phyloP scores from a whole-genome alignment of 2,888 invertebrate species.

The Parasteatoda lunata region DNA sequence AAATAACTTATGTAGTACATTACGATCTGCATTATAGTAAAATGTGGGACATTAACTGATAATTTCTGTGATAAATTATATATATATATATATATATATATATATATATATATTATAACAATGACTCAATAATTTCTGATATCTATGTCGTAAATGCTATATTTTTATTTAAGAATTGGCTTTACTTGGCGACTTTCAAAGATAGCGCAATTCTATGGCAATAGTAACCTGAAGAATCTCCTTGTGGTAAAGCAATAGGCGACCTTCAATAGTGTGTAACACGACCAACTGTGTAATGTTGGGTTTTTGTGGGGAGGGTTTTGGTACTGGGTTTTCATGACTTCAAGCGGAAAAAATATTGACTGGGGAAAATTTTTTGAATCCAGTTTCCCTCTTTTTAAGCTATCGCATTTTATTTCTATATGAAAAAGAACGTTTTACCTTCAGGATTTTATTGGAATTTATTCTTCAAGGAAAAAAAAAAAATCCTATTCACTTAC shows the following conservation, averaged over 20 bases:
- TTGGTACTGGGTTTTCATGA: constrained; percentile 36
- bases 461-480: constrained; percentile 31
- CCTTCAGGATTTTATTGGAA: constrained; percentile 38
- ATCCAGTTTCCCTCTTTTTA: constrained; percentile 48
- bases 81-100: no score
- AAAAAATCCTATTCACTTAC: no score
- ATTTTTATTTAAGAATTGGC: constrained; percentile 15
- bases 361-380: constrained; percentile 50
- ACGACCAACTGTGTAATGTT: constrained; percentile 62
- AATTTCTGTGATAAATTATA: no score
- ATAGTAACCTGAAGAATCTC: constrained; percentile 33
- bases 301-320: constrained; percentile 60
- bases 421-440: constrained; percentile 19
- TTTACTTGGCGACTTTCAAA: constrained; percentile 25
- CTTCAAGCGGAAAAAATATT: constrained; percentile 53
- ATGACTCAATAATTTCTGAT: no score
- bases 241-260: constrained; percentile 48
- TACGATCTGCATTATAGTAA: no score
- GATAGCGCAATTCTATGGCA: no score
- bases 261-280: background rate
- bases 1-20: no score
- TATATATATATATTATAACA: no score
- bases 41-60: no score
- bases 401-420: constrained; percentile 10
- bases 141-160: background rate